phyloP scores from a whole-genome alignment of 2,113 vertebrate genomes.

The Tringa solitaria region DNA sequence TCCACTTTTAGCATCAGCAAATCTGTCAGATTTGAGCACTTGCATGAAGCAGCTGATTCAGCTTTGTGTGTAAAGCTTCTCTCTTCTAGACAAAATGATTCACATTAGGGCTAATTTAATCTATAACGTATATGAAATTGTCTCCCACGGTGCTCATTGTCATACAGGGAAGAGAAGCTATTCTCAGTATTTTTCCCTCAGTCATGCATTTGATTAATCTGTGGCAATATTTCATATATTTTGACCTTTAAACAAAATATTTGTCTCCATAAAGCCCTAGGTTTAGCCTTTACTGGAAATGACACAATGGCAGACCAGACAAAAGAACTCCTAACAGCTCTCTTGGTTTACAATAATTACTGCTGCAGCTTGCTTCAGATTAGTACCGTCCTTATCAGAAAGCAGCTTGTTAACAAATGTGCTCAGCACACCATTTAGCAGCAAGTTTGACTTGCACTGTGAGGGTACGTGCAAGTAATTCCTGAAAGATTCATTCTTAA shows the following conservation, averaged over 20 bases:
- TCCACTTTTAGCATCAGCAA: neutral
- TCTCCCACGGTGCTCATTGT: neutral
- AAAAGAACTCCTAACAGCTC: neutral
- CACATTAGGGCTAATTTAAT: neutral
- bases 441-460: neutral
- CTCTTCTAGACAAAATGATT: neutral
- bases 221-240: neutral
- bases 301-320: neutral
- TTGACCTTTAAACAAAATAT: conserved; percentile 47
- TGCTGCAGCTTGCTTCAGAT: conserved; percentile 4
- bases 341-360: neutral
- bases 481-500: neutral
- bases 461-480: neutral
- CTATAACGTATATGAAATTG: neutral
- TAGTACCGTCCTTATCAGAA: neutral
- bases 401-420: neutral
- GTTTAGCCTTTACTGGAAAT: conserved; percentile 32
- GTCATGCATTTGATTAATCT: conserved; percentile 3
- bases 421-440: neutral
- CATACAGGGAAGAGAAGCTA: neutral
- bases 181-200: neutral
- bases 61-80: neutral
- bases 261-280: neutral
- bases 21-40: neutral
- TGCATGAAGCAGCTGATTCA: conserved; percentile 12